These are phyloP conservation scores for Rhipidura dahli DNA, from an alignment of 2,113 vertebrate species.

Conservation along the genomic window DNA sequence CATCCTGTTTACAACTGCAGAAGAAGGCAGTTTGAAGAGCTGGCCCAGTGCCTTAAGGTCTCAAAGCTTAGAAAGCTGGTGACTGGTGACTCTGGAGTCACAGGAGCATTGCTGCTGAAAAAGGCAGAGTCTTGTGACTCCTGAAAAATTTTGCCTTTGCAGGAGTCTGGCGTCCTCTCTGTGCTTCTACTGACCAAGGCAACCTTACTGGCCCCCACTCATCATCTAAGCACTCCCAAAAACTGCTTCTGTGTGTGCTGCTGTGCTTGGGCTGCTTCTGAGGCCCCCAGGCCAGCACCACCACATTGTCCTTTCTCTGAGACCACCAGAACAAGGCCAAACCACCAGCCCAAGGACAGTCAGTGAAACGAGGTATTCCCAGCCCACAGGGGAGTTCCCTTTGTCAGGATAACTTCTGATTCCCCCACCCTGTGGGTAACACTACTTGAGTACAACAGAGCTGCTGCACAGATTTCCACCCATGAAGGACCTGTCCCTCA, in stretches of 20 bases:
- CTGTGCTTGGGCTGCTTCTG: not conserved
- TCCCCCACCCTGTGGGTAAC: not conserved
- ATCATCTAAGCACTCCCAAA: not conserved
- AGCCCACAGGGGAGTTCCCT: not conserved
- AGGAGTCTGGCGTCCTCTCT: not conserved
- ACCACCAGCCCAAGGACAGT: not conserved
- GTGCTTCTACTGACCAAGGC: not conserved
- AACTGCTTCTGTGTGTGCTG: not conserved
- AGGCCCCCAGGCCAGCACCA: not conserved
- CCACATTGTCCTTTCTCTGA: rapidly evolving
- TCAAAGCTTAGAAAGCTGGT: not conserved
- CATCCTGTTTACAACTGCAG: not conserved
- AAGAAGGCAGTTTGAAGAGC: not conserved
- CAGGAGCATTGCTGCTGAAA: not conserved
- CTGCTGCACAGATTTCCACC: not conserved
- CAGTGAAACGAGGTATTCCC: not conserved
- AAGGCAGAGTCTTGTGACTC: not conserved
- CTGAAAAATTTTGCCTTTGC: not conserved
- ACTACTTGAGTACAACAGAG: not conserved
- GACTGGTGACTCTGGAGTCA: not conserved
- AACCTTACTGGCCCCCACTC: not conserved
- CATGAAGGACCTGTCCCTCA: not conserved
- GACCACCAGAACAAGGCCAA: not conserved
- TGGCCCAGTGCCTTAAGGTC: not conserved
- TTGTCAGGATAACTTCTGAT: not conserved